Conservation (phyloP, 2,888 invertebrate species). For the Ariolimax columbianus region DNA sequence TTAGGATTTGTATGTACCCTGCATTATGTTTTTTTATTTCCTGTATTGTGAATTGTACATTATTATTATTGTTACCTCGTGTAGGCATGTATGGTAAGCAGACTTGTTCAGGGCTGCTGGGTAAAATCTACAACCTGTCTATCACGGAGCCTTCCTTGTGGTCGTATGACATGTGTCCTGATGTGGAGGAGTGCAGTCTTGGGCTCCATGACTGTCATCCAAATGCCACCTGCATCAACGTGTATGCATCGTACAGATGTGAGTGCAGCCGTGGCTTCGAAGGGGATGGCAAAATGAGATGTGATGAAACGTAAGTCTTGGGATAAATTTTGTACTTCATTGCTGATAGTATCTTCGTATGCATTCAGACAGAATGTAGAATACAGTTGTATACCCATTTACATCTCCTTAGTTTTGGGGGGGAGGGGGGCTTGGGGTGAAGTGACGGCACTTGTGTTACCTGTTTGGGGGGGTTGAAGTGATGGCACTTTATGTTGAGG, state of each 20-base stretch:
- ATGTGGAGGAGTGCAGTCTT: conserved; percentile 94
- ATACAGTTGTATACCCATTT: too few relatives aligned
- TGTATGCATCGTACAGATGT: conserved; percentile 92
- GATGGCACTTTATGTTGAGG: too few relatives aligned
- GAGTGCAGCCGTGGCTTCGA: conserved; percentile 89
- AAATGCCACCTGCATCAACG: conserved; percentile 94
- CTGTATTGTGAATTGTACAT: not conserved
- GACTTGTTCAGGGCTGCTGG: conserved; percentile 37
- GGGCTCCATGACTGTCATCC: conserved; percentile 92
- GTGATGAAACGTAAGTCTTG: conserved; percentile 85
- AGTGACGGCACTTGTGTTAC: too few relatives aligned
- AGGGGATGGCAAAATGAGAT: conserved; percentile 90
- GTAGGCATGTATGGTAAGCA: conserved; percentile 13
- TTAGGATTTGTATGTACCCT: too few relatives aligned
- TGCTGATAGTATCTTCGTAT: not conserved
- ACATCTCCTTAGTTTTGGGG: too few relatives aligned
- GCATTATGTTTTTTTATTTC: too few relatives aligned
- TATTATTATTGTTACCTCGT: not conserved
- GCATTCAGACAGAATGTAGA: too few relatives aligned
- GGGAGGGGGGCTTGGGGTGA: too few relatives aligned
- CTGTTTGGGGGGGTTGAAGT: too few relatives aligned
- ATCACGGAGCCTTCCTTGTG: conserved; percentile 80
- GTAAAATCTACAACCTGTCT: conserved; percentile 31
- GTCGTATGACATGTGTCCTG: conserved; percentile 92
- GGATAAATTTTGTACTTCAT: not conserved